A percentile compares a stretch with the other conserved stretches of the same genome.
These are phyloP conservation scores for Ctenosaura bakeri DNA, from an alignment of 2,797 vertebrate genomes.

Conservation along the genomic window DNA sequence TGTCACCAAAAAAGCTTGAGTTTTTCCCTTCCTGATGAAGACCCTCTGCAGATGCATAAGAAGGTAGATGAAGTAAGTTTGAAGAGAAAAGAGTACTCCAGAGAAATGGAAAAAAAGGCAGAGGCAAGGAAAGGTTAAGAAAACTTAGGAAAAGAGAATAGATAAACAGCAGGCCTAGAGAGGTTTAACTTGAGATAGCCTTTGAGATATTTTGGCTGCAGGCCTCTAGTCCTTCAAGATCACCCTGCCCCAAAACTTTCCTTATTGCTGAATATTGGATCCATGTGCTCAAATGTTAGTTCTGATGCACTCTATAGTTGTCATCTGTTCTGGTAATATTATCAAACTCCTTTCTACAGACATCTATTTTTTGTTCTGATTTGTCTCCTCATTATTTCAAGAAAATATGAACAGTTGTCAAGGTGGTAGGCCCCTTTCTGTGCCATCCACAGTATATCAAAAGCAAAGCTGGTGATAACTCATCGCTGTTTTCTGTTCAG, in stretches of 20 bases:
- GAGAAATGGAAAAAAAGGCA: not conserved
- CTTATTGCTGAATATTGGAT: not conserved
- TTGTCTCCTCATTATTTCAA: constrained; percentile 56
- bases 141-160: not conserved
- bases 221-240: not conserved
- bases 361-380: constrained; percentile 42
- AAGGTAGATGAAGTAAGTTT: not conserved
- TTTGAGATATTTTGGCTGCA: not conserved
- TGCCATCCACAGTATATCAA: constrained; percentile 4
- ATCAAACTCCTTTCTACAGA: constrained; percentile 13
- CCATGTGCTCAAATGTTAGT: not conserved
- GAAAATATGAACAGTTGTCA: constrained; percentile 44
- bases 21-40: no score
- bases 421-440: not conserved
- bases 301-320: not conserved
- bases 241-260: not conserved
- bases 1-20: no score
- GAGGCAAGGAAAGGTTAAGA: not conserved
- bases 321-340: not conserved
- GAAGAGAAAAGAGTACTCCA: not conserved
- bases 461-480: constrained; percentile 37
- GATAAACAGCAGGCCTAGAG: not conserved
- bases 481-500: constrained; percentile 59
- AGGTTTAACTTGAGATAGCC: not conserved
- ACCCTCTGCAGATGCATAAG: not conserved